These are phyloP conservation scores for Pseudopipra pipra DNA, from an alignment of 2,113 vertebrate genomes.

Conservation along the genomic window DNA sequence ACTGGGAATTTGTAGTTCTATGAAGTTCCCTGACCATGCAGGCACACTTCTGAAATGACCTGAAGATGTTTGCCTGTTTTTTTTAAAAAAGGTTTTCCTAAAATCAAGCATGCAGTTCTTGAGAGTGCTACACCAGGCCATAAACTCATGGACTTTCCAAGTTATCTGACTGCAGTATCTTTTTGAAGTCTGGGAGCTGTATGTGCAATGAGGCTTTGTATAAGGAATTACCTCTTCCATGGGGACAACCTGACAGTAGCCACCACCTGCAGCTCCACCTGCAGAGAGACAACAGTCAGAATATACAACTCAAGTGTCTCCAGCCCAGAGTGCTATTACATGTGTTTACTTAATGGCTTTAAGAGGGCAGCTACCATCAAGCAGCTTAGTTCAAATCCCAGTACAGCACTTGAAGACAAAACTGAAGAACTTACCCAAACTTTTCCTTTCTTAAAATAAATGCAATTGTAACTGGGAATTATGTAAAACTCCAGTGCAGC, in stretches of 20 bases:
- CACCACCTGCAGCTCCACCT: constrained; percentile 98
- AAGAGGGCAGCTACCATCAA: background rate
- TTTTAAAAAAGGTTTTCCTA: background rate
- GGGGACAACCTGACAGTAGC: constrained; percentile 96
- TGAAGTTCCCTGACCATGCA: background rate
- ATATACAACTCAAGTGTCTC: background rate
- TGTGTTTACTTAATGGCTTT: background rate
- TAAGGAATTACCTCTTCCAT: constrained; percentile 93
- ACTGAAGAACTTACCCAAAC: background rate
- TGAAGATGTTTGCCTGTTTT: background rate
- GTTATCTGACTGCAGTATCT: background rate
- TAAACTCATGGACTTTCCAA: background rate
- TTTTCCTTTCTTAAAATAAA: background rate
- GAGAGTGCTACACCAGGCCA: background rate
- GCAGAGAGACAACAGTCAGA: constrained; percentile 42
- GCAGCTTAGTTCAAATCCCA: background rate
- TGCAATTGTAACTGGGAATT: background rate
- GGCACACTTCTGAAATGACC: background rate
- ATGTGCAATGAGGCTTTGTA: background rate
- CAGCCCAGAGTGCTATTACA: background rate
- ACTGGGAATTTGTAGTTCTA: background rate
- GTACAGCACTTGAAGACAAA: background rate
- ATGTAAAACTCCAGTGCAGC: background rate
- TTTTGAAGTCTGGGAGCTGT: background rate
- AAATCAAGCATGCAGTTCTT: background rate